Evolutionary conservation across 2,888 invertebrate genomes (phyloP).

Genomic region (Geophilus truncorum): DNA sequence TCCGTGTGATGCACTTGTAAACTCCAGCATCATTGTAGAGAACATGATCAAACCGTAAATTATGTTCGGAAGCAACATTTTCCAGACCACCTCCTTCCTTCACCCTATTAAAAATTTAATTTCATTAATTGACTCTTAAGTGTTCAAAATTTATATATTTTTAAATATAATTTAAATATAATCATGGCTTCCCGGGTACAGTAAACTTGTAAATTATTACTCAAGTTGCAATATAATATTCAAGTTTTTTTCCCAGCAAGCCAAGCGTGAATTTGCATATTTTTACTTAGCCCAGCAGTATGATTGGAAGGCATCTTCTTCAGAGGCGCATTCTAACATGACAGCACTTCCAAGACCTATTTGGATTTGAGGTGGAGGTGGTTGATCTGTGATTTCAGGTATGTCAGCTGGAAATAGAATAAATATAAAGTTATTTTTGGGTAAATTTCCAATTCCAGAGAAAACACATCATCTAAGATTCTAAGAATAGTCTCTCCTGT

Average conservation of each 20-base stretch:
- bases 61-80: conserved; percentile 56
- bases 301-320: conserved; percentile 46
- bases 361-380: conserved; percentile 52
- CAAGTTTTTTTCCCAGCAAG: background rate
- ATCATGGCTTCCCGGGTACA: too few relatives aligned
- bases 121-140: too few relatives aligned
- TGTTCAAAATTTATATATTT: too few relatives aligned
- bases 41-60: conserved; percentile 63
- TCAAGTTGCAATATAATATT: too few relatives aligned
- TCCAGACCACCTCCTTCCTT: conserved; percentile 52
- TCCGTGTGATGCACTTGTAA: conserved; percentile 65
- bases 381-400: conserved; percentile 42
- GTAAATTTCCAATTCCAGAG: too few relatives aligned
- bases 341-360: conserved; percentile 81
- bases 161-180: too few relatives aligned
- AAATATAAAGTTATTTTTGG: background rate
- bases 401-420: conserved; percentile 41
- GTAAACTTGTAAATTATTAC: too few relatives aligned
- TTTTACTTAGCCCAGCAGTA: conserved; percentile 54
- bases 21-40: conserved; percentile 72
- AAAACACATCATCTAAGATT: too few relatives aligned
- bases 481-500: too few relatives aligned
- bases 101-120: conserved; percentile 46
- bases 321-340: conserved; percentile 76
- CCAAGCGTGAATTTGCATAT: background rate